Conservation (phyloP, 2,797 vertebrate species). For the Calcarius lapponicus region DNA sequence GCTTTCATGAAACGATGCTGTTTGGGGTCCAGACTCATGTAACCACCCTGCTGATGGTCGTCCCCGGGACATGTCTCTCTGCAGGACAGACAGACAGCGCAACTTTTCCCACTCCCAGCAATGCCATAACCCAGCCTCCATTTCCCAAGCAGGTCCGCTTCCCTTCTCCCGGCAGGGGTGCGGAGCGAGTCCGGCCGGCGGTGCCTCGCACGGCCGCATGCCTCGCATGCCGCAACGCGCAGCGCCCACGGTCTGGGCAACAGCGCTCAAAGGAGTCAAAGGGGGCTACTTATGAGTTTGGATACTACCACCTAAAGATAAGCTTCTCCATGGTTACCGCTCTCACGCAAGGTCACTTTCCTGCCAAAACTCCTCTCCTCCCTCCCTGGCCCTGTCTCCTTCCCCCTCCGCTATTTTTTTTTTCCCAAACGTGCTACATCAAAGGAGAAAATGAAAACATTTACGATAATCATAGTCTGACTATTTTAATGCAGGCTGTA, state of each 20-base stretch:
- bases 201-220: neutral
- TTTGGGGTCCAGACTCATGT: rapidly evolving
- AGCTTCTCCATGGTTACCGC: slow-evolving; percentile 60
- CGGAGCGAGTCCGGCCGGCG: neutral
- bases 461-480: slow-evolving; percentile 62
- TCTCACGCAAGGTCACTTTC: slow-evolving; percentile 31
- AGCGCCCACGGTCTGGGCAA: slow-evolving; percentile 9
- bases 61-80: neutral
- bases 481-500: slow-evolving; percentile 58
- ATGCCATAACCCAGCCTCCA: neutral
- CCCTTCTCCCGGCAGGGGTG: neutral
- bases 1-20: rapidly evolving
- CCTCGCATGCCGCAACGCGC: neutral
- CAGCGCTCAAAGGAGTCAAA: neutral
- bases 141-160: neutral
- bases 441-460: slow-evolving; percentile 68
- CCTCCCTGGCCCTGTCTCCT: neutral
- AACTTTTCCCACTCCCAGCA: neutral
- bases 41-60: rapidly evolving
- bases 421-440: slow-evolving; percentile 28
- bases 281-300: slow-evolving; percentile 3
- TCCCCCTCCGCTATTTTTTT: neutral
- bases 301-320: slow-evolving; percentile 58
- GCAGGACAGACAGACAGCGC: neutral
- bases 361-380: slow-evolving; percentile 36